A percentile compares a stretch with the other conserved stretches of the same genome.
Evolutionary conservation across 53 echinoderm and acorn worm genomes (phyloP).

Genomic region (Actinopyga echinites): DNA sequence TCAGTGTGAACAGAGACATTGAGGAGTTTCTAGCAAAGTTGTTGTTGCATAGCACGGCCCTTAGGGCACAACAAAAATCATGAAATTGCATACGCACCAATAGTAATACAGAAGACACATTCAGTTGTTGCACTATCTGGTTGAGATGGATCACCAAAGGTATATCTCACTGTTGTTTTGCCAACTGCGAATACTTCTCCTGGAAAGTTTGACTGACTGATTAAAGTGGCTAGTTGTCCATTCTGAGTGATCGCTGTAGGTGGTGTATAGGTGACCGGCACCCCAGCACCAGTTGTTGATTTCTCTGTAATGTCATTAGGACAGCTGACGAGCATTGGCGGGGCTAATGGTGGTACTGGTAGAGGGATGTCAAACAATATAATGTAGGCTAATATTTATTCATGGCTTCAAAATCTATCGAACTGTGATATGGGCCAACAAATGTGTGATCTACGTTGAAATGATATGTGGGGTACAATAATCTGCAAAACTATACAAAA

Average conservation of each 20-base stretch:
- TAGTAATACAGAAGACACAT: conserved; percentile 5
- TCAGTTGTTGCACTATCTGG: background rate
- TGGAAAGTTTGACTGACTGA: conserved; percentile 13
- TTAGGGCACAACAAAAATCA: too few species aligned
- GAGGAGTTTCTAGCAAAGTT: too few species aligned
- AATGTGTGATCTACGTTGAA: too few species aligned
- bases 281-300: background rate
- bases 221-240: background rate
- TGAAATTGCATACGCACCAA: background rate
- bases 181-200: conserved; percentile 2
- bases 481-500: too few species aligned
- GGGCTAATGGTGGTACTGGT: conserved; percentile 9
- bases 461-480: too few species aligned
- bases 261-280: background rate
- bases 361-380: too few species aligned
- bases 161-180: conserved; percentile 3
- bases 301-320: conserved; percentile 12
- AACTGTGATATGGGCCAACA: too few species aligned
- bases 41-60: too few species aligned
- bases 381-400: too few species aligned
- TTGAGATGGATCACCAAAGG: background rate
- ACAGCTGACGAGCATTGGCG: background rate
- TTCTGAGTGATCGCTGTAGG: background rate
- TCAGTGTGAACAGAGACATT: too few species aligned
- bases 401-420: too few species aligned